Evolutionary conservation across 2,797 vertebrate genomes (phyloP), one percentile per base, ranked within the genome.

Genomic region (Mus caroli): DNA sequence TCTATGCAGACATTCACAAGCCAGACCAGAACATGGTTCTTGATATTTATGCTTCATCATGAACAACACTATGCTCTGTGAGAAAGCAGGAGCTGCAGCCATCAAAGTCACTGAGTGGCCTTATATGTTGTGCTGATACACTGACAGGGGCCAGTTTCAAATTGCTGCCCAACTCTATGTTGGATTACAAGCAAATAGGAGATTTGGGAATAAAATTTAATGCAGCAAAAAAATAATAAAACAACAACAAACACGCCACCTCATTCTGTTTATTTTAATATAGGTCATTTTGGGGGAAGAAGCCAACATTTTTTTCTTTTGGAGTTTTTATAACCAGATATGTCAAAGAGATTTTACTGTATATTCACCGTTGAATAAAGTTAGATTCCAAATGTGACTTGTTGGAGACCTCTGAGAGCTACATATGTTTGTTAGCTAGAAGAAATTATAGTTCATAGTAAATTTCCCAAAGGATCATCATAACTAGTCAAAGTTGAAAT

Each of bases 261-360:
- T 78, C 31, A 52, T 52, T 89, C 40, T 89, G 13, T 62, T 95
- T 6, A n/a, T 69, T 95, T 94, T 97, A 88, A 84, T 79, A 24
- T 3, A 77, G 52, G 62, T 71, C 84, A 43, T 93, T 92, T 62
- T 80, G 46, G 56, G 43, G 79, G 5, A 34, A n/a, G 12, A 28
- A 73, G 69, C 43, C 88, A 92, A 96, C 46, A 83, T 1, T 90
- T 90, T 88, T 94, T 62, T 9, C n/a, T 79, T 90, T 83, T 79
- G 60, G 4, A 69, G 11, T 24, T 95, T 96, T 76, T 52, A 69
- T 67, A 54, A 89, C 3, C 40, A 67, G 75, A 46, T 94, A 93
- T 43, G 58, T 19, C 31, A 10, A 93, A 88, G 73, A 40, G 22
- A 34, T n/a, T 75, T 78, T 10, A 19, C 26, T 80, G 2, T 73